Conservation (phyloP, 2,888 invertebrate genomes). For the Merodon equestris region DNA sequence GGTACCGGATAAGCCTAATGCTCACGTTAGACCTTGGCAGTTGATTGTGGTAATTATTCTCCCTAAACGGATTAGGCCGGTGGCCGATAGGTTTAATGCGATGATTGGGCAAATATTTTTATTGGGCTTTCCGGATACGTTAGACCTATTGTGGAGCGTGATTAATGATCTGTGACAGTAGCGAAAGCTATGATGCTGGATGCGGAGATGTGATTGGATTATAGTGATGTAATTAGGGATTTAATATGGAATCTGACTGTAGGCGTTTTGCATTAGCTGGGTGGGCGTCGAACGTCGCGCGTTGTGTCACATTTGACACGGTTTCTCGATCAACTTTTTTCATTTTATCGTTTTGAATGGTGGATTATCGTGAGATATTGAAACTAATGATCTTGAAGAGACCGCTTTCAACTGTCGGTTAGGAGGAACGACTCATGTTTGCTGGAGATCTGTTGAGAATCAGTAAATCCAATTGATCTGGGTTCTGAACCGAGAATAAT, state of each 20-base stretch:
- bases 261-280: no score
- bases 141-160: conserved; percentile 30
- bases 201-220: conserved; percentile 35
- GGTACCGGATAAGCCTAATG: conserved; percentile 23
- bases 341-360: no score
- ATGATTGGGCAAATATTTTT: conserved; percentile 45
- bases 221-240: conserved; percentile 32
- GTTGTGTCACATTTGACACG: no score
- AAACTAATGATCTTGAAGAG: no score
- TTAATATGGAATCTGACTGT: conserved; percentile 9
- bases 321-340: no score
- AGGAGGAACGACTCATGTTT: no score
- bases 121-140: not conserved
- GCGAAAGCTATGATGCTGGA: conserved; percentile 5
- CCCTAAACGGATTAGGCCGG: conserved; percentile 19
- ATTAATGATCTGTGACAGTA: conserved; percentile 44
- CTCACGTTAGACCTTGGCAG: conserved; percentile 26
- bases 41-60: conserved; percentile 27
- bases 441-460: no score
- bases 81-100: conserved; percentile 15
- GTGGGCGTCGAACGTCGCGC: no score
- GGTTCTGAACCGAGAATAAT: no score
- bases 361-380: no score
- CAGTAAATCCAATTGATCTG: no score
- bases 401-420: no score